A percentile compares a stretch with the other conserved stretches of the same genome.
Evolutionary conservation across 2,113 vertebrate species (phyloP).

Genomic region (Carollia perspicillata): DNA sequence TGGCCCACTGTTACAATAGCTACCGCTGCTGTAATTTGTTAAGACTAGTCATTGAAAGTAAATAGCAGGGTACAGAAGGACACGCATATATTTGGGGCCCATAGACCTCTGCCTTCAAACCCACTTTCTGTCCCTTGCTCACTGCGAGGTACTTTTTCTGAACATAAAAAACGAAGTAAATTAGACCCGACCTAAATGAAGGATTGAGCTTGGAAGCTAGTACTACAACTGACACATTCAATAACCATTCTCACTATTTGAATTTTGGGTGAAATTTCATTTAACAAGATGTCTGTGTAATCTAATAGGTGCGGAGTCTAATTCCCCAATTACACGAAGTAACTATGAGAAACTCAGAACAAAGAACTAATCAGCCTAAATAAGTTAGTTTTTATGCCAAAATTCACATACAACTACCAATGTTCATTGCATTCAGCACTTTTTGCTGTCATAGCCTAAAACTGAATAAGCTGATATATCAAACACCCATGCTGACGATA

Average conservation of each 20-base stretch:
- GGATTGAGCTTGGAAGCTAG: background rate
- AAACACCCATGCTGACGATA: constrained; percentile 13
- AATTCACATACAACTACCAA: background rate
- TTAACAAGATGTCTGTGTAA: background rate
- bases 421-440: background rate
- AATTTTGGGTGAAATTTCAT: background rate
- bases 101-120: background rate
- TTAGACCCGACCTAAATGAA: background rate
- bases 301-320: background rate
- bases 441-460: background rate
- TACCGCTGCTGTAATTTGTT: background rate
- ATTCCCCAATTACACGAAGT: background rate
- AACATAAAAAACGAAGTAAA: background rate
- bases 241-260: background rate
- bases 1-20: background rate
- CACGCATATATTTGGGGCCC: background rate
- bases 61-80: background rate
- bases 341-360: background rate
- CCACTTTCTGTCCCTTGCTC: background rate
- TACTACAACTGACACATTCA: background rate
- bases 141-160: background rate
- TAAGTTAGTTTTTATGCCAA: background rate
- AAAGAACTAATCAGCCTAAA: background rate
- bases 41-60: background rate
- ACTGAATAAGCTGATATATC: background rate